phyloP scores from a whole-genome alignment of 1,140 invertebrate species.

The Hypsibius dujardini region DNA sequence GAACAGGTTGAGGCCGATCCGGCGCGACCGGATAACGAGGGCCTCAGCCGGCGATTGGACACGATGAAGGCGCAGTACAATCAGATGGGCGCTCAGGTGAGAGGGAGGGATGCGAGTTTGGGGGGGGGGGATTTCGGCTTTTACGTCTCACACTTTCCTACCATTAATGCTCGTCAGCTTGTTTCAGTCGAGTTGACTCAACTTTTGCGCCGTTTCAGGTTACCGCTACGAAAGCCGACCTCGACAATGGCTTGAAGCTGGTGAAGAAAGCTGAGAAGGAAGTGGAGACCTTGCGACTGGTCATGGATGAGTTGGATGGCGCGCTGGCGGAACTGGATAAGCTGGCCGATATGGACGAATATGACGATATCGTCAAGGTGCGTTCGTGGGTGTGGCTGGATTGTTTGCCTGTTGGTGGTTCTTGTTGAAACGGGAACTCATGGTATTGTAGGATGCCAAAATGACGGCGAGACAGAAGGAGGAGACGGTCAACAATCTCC shows the following conservation, averaged over 20 bases:
- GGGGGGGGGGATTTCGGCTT: background rate
- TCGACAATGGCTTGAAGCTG: constrained; percentile 1
- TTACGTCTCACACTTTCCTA: background rate
- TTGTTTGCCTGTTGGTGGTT: background rate
- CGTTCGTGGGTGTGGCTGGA: background rate
- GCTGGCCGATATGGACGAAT: background rate
- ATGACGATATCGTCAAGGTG: background rate
- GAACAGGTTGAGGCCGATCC: background rate
- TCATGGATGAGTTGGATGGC: constrained; percentile 1
- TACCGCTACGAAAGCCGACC: constrained; percentile 9
- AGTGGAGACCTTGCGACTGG: background rate
- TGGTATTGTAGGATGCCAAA: background rate
- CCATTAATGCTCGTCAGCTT: background rate
- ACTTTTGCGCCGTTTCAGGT: background rate
- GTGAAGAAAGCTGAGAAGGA: constrained; percentile 16
- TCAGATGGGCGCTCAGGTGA: constrained; percentile 9
- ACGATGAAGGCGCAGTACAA: constrained; percentile 10
- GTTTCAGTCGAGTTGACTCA: background rate
- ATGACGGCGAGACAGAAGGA: background rate
- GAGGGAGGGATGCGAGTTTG: background rate
- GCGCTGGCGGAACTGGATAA: constrained; percentile 1
- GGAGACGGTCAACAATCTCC: background rate
- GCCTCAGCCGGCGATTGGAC: background rate
- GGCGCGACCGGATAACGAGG: background rate
- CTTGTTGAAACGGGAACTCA: no score